Evolutionary conservation across 2,113 vertebrate species (phyloP), one percentile per base, ranked within the genome.

Genomic region (Beaufortia kweichowensis): DNA sequence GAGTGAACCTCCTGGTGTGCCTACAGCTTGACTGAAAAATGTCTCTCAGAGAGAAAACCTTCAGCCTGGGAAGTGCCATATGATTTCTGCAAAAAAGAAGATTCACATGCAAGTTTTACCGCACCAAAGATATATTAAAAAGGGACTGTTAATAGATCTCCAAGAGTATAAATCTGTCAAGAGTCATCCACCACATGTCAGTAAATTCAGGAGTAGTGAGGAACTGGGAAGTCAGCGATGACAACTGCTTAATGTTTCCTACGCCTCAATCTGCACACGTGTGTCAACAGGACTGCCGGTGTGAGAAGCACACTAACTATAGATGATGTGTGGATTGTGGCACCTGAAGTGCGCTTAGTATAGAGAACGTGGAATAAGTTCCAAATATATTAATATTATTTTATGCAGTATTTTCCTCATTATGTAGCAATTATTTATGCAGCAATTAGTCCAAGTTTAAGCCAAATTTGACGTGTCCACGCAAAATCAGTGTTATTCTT

Each of bases 91-190:
- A 82, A 11, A 75, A 81, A 85, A 23, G 41, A 41, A 59, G 43
- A 19, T 48, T 53, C 48, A 9, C 19, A 53, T 21, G 48, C 48
- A 21, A 17, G 83, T 82, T 83, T 75, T 82, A 24, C 83, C 77
- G 57, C 81, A 85, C 84, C 86, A 88, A 90, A 88, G 26, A 59
- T 28, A 84, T 82, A 87, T 85, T 87, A 88, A 88, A 85, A 79
- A 57, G 33, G 41, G 73, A 74, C 82, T 85, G 78, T 87, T 87
- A 90, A 90, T 89, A 83, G 87, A 88, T 78, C 86, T 85, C 79
- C 41, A 79, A 66, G 15, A 23, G n/a, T 74, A 86, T 88, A 86
- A 89, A 89, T 88, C 86, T 81, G 59, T 55, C 67, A 41, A 67
- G 56, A 48, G 55, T 50, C n/a, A 17, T 75, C 55, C 35, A 68